Evolutionary conservation across 1,140 invertebrate genomes (phyloP), one percentile per base, ranked within the genome.

Genomic region (Neuroterus valhalla): DNA sequence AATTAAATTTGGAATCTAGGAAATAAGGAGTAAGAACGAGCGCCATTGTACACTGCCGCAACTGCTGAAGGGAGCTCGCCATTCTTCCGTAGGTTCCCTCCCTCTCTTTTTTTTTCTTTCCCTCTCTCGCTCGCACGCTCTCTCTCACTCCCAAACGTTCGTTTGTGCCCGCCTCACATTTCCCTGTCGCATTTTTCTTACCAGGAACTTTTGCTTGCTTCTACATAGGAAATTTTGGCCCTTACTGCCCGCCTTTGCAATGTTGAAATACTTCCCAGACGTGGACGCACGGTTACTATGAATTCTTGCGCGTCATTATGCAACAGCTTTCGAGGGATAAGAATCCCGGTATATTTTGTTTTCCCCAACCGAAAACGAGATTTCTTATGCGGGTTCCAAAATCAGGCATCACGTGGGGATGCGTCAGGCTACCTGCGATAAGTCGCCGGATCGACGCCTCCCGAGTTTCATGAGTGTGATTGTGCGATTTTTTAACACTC

Each of bases 271-370:
- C 31, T 62, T 15, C 26, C 26, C n/a, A 62, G 31, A 62, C 72
- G 76, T 73, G 76, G 78, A 78, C 78, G 66, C 76, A 1, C 50
- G 55, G 38, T 48, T 26, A 55, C 31, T 62, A 31, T 62, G 31
- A 68, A 80, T 76, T 78, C 76, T 84, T 83, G 75, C 82, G 78
- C 81, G 77, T 83, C 78, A 85, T 85, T 85, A 85, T 85, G 84
- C 84, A 85, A 84, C 76, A 82, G 72, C 26, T 26, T 62, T 62
- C n/a, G 55, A 31, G 55, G 31, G 31, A 38, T 38, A 38, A 38
- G 31, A 38, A 8, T 38, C 31, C 31, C 31, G 31, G 31, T 38
- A 10, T 38, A 8, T 38, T 38, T 38, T 38, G 31, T 38, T 38
- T 38, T 38, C 1, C 55, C 55, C 26, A 31, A 31, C 26, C 23